These are phyloP conservation scores for Xanthorhoe designata DNA, from an alignment of 2,888 invertebrate genomes.

Conservation along the genomic window DNA sequence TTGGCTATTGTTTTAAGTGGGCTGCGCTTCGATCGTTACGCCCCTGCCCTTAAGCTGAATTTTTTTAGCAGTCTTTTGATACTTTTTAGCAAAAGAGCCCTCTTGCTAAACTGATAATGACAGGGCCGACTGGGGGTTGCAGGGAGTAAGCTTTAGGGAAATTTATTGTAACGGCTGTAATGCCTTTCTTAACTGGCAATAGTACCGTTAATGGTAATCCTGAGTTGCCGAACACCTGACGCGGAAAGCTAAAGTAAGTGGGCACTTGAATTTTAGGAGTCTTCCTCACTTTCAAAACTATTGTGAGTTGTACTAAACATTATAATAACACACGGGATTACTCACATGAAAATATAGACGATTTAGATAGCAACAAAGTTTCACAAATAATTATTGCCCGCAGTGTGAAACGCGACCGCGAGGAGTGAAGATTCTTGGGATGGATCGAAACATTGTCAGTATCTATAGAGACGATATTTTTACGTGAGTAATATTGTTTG, in stretches of 20 bases:
- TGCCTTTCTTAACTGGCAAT: constrained; percentile 71
- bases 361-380: too few species aligned
- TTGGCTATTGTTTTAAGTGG: constrained; percentile 85
- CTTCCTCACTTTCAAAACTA: not conserved
- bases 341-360: too few species aligned
- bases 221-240: constrained; percentile 71
- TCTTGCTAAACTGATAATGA: constrained; percentile 82
- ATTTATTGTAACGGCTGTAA: constrained; percentile 78
- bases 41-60: constrained; percentile 74
- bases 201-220: constrained; percentile 70
- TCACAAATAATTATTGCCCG: too few species aligned
- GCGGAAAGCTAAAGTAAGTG: constrained; percentile 45
- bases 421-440: too few species aligned
- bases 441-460: too few species aligned
- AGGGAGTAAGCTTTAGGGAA: constrained; percentile 67
- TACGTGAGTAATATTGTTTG: too few species aligned
- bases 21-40: constrained; percentile 82
- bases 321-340: too few species aligned
- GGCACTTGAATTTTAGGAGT: constrained; percentile 44
- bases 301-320: too few species aligned
- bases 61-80: constrained; percentile 67
- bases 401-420: too few species aligned
- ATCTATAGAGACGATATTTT: too few species aligned
- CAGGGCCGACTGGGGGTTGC: constrained; percentile 59
- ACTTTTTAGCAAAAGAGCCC: constrained; percentile 72